These are phyloP conservation scores for Nannobrachium achirus DNA, from an alignment of 2,113 vertebrate genomes.

Conservation along the genomic window DNA sequence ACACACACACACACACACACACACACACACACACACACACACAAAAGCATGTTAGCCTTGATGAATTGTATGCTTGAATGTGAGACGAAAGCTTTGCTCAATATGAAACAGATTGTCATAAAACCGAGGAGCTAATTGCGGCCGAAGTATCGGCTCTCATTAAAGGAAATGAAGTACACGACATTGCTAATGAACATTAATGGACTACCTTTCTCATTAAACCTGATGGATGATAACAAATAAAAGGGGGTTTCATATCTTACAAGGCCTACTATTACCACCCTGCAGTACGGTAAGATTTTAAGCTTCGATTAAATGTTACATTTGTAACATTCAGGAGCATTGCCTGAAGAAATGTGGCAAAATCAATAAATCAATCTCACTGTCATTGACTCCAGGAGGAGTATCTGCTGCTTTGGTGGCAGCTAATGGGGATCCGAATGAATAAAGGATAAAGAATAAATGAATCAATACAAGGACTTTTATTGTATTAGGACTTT, in stretches of 20 bases:
- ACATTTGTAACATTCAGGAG: slow-evolving; percentile 38
- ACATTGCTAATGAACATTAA: slow-evolving; percentile 76
- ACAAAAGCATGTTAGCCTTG: slow-evolving; percentile 47
- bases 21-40: slow-evolving; percentile 12
- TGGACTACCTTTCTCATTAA: slow-evolving; percentile 72
- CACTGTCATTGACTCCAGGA: neutral
- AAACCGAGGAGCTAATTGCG: slow-evolving; percentile 65
- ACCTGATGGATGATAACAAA: slow-evolving; percentile 63
- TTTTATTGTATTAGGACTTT: neutral
- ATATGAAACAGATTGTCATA: slow-evolving; percentile 59
- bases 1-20: slow-evolving; percentile 12
- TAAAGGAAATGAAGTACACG: slow-evolving; percentile 77
- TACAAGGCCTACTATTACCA: slow-evolving; percentile 33
- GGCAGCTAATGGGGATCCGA: no score
- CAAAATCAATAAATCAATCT: neutral
- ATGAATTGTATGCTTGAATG: slow-evolving; percentile 57
- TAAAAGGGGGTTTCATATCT: slow-evolving; percentile 44
- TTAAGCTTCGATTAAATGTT: slow-evolving; percentile 54
- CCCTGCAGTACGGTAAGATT: slow-evolving; percentile 40
- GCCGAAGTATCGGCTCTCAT: slow-evolving; percentile 72
- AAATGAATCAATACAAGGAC: neutral
- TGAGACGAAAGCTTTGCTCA: slow-evolving; percentile 56
- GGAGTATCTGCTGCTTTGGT: no score
- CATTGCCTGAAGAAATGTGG: no score
- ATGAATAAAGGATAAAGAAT: no score